These are phyloP conservation scores for Protosalanx chinensis DNA, from an alignment of 2,797 vertebrate genomes.

Conservation along the genomic window DNA sequence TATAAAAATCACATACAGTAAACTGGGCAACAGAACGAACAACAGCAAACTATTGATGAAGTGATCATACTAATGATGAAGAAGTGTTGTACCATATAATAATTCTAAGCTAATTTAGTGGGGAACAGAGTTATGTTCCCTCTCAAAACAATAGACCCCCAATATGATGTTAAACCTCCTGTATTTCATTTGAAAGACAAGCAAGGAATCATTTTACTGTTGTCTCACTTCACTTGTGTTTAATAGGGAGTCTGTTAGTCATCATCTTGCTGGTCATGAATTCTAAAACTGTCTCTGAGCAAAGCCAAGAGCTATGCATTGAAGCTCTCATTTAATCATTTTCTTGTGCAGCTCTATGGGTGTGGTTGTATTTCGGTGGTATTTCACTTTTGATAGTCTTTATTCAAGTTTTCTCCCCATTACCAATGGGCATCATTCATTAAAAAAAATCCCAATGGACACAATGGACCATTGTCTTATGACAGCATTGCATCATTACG, in stretches of 20 bases:
- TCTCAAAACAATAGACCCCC: too few relatives aligned
- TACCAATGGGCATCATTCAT: background rate
- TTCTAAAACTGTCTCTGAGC: background rate
- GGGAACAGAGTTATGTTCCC: too few relatives aligned
- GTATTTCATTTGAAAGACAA: background rate
- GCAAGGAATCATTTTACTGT: background rate
- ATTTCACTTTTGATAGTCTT: background rate
- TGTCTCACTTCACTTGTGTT: background rate
- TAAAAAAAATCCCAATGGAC: background rate
- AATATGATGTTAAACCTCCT: background rate
- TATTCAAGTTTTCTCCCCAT: background rate
- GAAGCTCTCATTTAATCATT: constrained; percentile 2
- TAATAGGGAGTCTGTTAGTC: background rate
- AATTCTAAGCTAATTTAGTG: too few relatives aligned
- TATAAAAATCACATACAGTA: too few relatives aligned
- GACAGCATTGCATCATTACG: background rate
- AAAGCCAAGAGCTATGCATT: background rate
- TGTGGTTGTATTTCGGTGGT: background rate
- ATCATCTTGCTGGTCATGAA: constrained; percentile 1
- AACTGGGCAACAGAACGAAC: too few relatives aligned
- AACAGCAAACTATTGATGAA: too few relatives aligned
- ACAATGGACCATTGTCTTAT: background rate
- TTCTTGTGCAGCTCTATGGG: background rate
- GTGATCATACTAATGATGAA: too few relatives aligned
- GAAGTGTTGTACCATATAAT: background rate